These are phyloP conservation scores for Dicerorhinus sumatrensis DNA, from an alignment of 2,113 vertebrate species.

Conservation along the genomic window DNA sequence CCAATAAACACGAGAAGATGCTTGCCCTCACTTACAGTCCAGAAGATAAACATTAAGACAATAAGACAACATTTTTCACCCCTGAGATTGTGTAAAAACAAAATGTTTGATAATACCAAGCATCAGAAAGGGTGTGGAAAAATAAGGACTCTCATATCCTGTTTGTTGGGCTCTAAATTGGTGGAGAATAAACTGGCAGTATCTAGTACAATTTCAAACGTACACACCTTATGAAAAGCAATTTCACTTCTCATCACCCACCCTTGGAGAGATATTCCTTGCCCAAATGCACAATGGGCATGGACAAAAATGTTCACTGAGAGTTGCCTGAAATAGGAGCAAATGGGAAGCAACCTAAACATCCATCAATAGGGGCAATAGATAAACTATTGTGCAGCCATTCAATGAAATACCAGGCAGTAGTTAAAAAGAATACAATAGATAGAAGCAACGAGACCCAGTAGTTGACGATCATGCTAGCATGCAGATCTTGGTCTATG, in stretches of 20 bases:
- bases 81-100: not conserved
- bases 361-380: too few relatives aligned
- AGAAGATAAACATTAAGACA: not conserved
- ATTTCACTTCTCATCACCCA: not conserved
- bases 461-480: rapidly evolving
- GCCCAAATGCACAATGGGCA: not conserved
- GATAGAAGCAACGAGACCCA: not conserved
- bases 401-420: not conserved
- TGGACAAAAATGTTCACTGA: not conserved
- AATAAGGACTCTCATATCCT: not conserved
- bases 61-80: not conserved
- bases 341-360: not conserved
- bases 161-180: not conserved
- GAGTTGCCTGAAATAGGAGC: not conserved
- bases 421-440: not conserved
- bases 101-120: not conserved
- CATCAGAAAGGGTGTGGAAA: not conserved
- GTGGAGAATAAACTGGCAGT: not conserved
- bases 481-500: not conserved
- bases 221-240: not conserved
- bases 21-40: not conserved
- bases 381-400: not conserved
- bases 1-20: not conserved
- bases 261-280: not conserved
- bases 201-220: not conserved